phyloP scores from a whole-genome alignment of 2,113 vertebrate species.

The Zootoca vivipara region DNA sequence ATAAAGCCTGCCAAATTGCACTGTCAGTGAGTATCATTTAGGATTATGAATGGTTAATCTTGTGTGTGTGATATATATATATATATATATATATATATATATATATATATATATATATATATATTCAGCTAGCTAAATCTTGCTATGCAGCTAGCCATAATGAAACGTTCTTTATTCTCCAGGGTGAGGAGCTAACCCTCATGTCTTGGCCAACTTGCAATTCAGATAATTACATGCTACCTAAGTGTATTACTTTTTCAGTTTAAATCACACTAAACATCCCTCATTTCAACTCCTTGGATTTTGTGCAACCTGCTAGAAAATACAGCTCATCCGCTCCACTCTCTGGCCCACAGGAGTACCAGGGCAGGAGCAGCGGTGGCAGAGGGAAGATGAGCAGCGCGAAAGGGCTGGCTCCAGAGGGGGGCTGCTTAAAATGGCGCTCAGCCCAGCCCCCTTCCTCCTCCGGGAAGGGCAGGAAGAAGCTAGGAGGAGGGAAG shows the following conservation, averaged over 20 bases:
- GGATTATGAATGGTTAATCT: background rate
- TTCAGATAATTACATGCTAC: background rate
- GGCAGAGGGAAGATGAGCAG: no score
- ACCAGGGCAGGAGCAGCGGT: no score
- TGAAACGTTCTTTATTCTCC: conserved; percentile 14
- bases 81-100: no score
- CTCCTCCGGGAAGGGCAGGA: no score
- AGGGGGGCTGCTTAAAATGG: no score
- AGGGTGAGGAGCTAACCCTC: background rate
- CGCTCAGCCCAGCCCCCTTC: no score
- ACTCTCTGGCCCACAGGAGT: no score
- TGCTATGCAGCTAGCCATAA: background rate
- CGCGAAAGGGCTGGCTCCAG: no score
- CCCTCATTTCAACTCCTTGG: background rate
- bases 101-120: no score
- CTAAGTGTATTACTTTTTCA: background rate
- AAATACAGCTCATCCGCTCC: background rate
- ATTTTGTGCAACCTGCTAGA: background rate
- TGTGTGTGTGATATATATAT: background rate
- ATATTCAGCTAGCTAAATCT: background rate
- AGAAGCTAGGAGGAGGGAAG: no score
- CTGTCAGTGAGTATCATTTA: background rate
- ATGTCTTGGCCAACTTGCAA: background rate
- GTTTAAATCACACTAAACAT: background rate
- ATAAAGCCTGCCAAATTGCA: conserved; percentile 15